These are phyloP conservation scores for Rhopalosiphum padi DNA, from an alignment of 1,140 invertebrate genomes.

Conservation along the genomic window DNA sequence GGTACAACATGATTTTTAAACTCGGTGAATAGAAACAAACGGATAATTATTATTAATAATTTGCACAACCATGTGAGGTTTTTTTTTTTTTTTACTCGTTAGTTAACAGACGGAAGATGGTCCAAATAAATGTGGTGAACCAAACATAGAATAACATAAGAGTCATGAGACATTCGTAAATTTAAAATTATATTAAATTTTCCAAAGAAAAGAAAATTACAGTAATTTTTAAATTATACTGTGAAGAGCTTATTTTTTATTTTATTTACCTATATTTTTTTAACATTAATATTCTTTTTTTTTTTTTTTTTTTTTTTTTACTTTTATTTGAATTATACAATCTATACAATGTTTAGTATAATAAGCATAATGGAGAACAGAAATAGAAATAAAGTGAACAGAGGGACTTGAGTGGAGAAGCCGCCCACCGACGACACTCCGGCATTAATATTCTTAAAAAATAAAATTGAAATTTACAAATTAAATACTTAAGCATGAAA, in stretches of 20 bases:
- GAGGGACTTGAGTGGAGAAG: too few species aligned
- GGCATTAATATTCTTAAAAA: too few species aligned
- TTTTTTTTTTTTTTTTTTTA: too few species aligned
- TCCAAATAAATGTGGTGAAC: not conserved
- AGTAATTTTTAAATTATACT: not conserved
- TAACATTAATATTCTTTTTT: too few species aligned
- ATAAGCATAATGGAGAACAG: too few species aligned
- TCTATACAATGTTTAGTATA: too few species aligned
- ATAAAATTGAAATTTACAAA: not conserved
- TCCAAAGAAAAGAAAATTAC: not conserved
- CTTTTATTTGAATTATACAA: too few species aligned
- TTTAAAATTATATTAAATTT: not conserved
- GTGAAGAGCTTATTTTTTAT: not conserved
- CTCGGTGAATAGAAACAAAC: slow-evolving; percentile 40
- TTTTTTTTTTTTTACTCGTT: slow-evolving; percentile 52
- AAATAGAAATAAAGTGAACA: too few species aligned
- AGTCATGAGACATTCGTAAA: not conserved
- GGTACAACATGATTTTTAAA: slow-evolving; percentile 43
- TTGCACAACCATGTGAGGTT: slow-evolving; percentile 19
- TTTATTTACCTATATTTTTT: not conserved
- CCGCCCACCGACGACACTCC: too few species aligned
- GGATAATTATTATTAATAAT: slow-evolving; percentile 52
- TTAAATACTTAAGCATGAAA: not conserved
- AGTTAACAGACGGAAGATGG: not conserved
- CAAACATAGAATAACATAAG: not conserved